Evolutionary conservation across 2,113 vertebrate genomes (phyloP).

Genomic region (Podarcis muralis): DNA sequence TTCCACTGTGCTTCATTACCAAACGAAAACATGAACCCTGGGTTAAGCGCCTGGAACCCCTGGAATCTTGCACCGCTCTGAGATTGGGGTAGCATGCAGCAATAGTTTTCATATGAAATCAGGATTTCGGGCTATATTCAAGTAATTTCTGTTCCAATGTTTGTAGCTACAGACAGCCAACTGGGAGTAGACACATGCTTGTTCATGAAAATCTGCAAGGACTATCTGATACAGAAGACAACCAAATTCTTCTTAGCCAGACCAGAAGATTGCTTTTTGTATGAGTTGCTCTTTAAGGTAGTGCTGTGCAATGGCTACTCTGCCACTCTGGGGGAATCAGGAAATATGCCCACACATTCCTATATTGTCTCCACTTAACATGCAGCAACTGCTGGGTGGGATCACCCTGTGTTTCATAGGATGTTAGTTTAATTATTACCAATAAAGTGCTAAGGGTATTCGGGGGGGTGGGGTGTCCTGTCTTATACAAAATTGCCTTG

Average conservation of each 20-base stretch:
- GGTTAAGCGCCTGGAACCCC: too few species aligned
- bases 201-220: not conserved
- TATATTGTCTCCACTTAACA: not conserved
- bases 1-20: too few species aligned
- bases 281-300: not conserved
- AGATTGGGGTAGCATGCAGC: too few species aligned
- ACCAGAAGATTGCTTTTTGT: not conserved
- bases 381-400: not conserved
- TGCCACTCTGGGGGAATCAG: not conserved
- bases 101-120: too few species aligned
- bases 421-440: not conserved
- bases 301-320: not conserved
- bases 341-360: too few species aligned
- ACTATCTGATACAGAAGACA: not conserved
- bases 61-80: too few species aligned
- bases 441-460: not conserved
- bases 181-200: not conserved
- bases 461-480: too few species aligned
- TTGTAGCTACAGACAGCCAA: not conserved
- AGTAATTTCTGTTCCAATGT: not conserved
- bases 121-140: not conserved
- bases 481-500: not conserved
- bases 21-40: too few species aligned
- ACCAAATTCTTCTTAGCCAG: not conserved
- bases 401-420: not conserved